Base-by-base conservation (phyloP, 2,888 invertebrate species). In the Adela reaumurella region DNA sequence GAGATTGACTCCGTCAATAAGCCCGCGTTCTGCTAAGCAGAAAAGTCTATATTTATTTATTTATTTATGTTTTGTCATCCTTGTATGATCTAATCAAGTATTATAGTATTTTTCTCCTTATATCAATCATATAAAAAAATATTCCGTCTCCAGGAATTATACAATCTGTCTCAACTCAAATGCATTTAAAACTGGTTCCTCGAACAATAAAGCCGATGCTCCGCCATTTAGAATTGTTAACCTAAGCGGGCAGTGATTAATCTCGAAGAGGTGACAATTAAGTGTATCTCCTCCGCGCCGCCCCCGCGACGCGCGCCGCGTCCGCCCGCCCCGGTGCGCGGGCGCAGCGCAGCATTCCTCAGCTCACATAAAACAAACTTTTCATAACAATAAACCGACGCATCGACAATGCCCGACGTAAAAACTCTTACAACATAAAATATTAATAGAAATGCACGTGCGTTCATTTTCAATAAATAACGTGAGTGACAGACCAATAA, bases 381-480 rank as follows among this genome's bases (percentile, higher is more conserved):
- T 62, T 62, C 64, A 60, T 58, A 57, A 35, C 35, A 35, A 35
- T 35, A 35, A 35, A 14, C 35, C 35, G 35, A 35, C 14, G 11
- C 35, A 35, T 8, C 35, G 14, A 35, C 35, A 35, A 35, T 14
- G 63, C 63, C 60, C 61, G 57, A 57, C 58, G 68, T 67, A 72
- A 74, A 76, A 76, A 70, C 69, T 62, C 66, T 66, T 66, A 63
- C 65, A 62, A 72, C 74, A 76, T 76, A 77, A 77, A 78, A 77
- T 77, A 77, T 77, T 77, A 77, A 78, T 77, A 77, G 77, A 77
- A 77, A 76, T 76, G 76, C 78, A 76, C 76, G 77, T 74, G 74
- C 65, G 74, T 73, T 77, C 76, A 76, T 76, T 77, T 74, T 76
- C 77, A 73, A 78, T 78, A 78, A 78, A 78, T 78, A 77, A 78